phyloP scores from a whole-genome alignment of 2,113 vertebrate species.

The Gambusia holbrooki region DNA sequence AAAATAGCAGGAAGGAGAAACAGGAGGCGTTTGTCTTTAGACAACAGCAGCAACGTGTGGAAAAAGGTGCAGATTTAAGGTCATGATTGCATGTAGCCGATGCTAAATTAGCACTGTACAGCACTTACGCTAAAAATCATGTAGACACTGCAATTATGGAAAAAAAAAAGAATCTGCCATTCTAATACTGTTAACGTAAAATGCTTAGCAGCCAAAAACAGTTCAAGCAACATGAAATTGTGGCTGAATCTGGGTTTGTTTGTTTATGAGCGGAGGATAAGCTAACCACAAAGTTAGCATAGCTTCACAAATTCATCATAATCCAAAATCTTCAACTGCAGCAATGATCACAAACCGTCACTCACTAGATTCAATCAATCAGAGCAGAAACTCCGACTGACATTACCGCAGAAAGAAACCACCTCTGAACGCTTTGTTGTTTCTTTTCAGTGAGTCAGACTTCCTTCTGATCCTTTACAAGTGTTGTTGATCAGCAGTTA shows the following conservation, averaged over 20 bases:
- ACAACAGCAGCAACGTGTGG: not conserved
- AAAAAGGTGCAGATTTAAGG: not conserved
- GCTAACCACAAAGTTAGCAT: slow-evolving; percentile 2
- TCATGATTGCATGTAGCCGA: not conserved
- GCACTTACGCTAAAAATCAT: not conserved
- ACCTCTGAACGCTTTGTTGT: not conserved
- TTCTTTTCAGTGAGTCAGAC: not conserved
- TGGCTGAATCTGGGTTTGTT: slow-evolving; percentile 10
- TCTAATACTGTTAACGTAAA: not conserved
- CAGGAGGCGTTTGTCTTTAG: slow-evolving; percentile 1
- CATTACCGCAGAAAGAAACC: not conserved
- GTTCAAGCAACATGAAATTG: not conserved
- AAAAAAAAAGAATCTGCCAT: not conserved
- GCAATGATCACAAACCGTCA: slow-evolving; percentile 72
- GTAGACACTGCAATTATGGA: not conserved
- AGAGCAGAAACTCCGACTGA: slow-evolving; percentile 42
- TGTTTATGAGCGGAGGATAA: slow-evolving; percentile 17
- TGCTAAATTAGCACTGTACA: not conserved
- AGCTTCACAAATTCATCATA: slow-evolving; percentile 40
- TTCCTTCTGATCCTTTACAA: not conserved
- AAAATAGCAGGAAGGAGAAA: slow-evolving; percentile 7
- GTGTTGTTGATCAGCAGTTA: not conserved
- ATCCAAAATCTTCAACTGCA: slow-evolving; percentile 55
- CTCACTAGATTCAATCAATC: not conserved
- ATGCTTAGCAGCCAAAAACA: not conserved